These are phyloP conservation scores for Acanthiza pusilla DNA, from an alignment of 2,797 vertebrate species.

Conservation along the genomic window DNA sequence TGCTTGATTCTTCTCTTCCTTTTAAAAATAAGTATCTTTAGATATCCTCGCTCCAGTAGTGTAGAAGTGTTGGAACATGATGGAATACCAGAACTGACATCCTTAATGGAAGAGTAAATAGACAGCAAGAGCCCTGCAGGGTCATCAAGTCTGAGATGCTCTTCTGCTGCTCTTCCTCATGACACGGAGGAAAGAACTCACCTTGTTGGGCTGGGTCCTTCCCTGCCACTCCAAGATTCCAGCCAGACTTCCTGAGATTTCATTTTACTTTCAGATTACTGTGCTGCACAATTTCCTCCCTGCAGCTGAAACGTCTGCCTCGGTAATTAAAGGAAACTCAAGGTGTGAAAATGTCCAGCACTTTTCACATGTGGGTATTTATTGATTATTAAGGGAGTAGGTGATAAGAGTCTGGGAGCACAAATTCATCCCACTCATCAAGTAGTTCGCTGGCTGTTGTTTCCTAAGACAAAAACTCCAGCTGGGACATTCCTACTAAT, in stretches of 20 bases:
- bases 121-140: background rate
- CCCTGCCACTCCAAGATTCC: background rate
- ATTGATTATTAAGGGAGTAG: background rate
- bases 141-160: background rate
- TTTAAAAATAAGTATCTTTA: conserved; percentile 50
- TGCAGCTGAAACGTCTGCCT: background rate
- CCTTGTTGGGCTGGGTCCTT: background rate
- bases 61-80: background rate
- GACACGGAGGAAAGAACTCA: fast-evolving
- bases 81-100: background rate
- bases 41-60: background rate
- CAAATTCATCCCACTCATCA: background rate
- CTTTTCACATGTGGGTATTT: background rate
- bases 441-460: background rate
- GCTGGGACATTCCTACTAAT: background rate
- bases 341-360: background rate
- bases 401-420: background rate
- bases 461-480: background rate
- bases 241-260: conserved; percentile 15
- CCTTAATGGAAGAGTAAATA: background rate
- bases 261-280: background rate
- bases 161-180: background rate
- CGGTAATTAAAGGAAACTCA: background rate
- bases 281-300: background rate
- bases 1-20: conserved; percentile 27